Conservation (phyloP, 2,888 invertebrate species). For the Tupiocoris notatus region DNA sequence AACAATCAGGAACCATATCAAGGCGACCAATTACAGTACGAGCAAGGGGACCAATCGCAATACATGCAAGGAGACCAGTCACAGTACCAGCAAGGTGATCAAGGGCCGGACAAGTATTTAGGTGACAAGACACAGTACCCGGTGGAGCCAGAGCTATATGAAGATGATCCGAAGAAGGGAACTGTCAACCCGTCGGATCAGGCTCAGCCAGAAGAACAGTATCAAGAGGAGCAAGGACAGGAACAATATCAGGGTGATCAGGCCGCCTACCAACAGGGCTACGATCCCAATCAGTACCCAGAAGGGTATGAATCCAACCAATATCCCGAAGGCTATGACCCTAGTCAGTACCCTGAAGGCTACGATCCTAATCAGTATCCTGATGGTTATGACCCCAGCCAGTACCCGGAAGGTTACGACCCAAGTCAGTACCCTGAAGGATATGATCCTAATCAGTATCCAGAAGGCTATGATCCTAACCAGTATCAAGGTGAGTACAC, state of each 20-base stretch:
- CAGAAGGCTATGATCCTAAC: slow-evolving; percentile 22
- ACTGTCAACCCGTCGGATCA: not conserved
- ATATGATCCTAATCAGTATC: slow-evolving; percentile 22
- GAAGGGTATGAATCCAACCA: slow-evolving; percentile 32
- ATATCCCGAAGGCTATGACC: slow-evolving; percentile 34
- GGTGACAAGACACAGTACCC: slow-evolving; percentile 32
- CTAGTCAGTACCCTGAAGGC: slow-evolving; percentile 28
- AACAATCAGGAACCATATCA: not conserved
- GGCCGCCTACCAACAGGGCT: not conserved
- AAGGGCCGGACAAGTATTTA: slow-evolving; percentile 33
- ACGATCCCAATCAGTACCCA: slow-evolving; percentile 29
- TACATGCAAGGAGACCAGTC: not conserved
- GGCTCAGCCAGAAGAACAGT: slow-evolving; percentile 1
- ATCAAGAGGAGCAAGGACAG: slow-evolving; percentile 2
- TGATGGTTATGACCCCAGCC: slow-evolving; percentile 22
- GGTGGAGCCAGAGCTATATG: slow-evolving; percentile 7
- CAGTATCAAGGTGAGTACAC: slow-evolving; percentile 6
- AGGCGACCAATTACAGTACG: not conserved
- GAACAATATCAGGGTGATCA: slow-evolving; percentile 8
- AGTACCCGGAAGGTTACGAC: slow-evolving; percentile 21
- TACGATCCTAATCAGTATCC: slow-evolving; percentile 32
- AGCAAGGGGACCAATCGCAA: not conserved
- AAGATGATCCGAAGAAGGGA: slow-evolving; percentile 4
- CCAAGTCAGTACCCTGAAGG: slow-evolving; percentile 29
- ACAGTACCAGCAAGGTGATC: slow-evolving; percentile 26